A percentile compares a stretch with the other conserved stretches of the same genome.
phyloP scores from a whole-genome alignment of 2,888 invertebrate species.

The Dermolepida albohirtum region DNA sequence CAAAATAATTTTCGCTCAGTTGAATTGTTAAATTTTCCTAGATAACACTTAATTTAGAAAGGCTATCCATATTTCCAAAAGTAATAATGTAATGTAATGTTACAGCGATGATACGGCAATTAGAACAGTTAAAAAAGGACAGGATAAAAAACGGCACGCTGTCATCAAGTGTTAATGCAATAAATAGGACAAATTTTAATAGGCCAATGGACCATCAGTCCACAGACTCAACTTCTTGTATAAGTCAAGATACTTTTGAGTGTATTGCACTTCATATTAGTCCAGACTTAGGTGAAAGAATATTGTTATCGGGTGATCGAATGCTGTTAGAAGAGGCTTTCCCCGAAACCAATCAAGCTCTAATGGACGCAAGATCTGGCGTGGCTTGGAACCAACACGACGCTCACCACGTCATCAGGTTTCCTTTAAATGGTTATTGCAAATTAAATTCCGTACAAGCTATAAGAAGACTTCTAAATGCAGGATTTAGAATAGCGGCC shows the following conservation, averaged over 20 bases:
- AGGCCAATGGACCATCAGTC: conserved; percentile 50
- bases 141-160: conserved; percentile 70
- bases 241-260: conserved; percentile 70
- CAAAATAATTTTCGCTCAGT: too few species aligned
- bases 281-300: conserved; percentile 83
- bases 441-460: conserved; percentile 91
- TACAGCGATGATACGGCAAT: conserved; percentile 78
- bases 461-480: conserved; percentile 82
- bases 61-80: too few species aligned
- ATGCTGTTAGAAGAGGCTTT: conserved; percentile 80
- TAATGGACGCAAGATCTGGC: conserved; percentile 82
- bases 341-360: conserved; percentile 81
- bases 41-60: too few species aligned
- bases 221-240: conserved; percentile 49
- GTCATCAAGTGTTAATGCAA: conserved; percentile 46
- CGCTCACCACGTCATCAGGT: conserved; percentile 80
- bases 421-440: conserved; percentile 89
- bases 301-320: conserved; percentile 85
- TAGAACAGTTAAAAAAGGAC: conserved; percentile 80
- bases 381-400: conserved; percentile 85
- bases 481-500: conserved; percentile 82
- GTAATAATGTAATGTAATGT: conserved; percentile 43
- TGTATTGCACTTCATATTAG: conserved; percentile 85
- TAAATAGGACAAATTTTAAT: conserved; percentile 36
- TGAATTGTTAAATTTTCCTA: too few species aligned